phyloP scores from a whole-genome alignment of 1,140 invertebrate species.

The Uloborus diversus region DNA sequence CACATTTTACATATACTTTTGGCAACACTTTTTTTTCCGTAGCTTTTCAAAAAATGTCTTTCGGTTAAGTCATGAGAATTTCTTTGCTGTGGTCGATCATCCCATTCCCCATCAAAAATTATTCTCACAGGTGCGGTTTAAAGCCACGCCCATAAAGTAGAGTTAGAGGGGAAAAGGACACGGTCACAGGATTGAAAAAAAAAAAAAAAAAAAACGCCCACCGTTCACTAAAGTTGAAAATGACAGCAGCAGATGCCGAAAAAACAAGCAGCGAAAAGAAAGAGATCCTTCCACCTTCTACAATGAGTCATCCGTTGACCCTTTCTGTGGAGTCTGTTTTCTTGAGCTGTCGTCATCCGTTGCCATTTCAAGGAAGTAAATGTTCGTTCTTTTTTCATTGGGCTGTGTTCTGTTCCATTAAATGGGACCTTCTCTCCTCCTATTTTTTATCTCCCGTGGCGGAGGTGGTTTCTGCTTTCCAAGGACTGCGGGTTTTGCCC shows the following conservation, averaged over 20 bases:
- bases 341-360: slow-evolving; percentile 38
- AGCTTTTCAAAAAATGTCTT: no score
- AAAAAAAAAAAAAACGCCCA: no score
- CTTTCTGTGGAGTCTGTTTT: slow-evolving; percentile 26
- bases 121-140: no score
- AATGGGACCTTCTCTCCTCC: not conserved
- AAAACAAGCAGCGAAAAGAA: slow-evolving; percentile 28
- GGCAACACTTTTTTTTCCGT: no score
- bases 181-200: no score
- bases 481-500: not conserved
- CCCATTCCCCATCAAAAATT: no score
- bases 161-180: no score
- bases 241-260: slow-evolving; percentile 40
- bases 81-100: no score
- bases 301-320: slow-evolving; percentile 42
- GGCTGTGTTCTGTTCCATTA: not conserved
- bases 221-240: no score
- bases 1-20: no score
- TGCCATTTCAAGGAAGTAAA: slow-evolving; percentile 27
- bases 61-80: no score
- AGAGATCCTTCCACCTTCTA: slow-evolving; percentile 32
- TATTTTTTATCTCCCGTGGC: not conserved
- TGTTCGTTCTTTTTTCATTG: not conserved
- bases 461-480: slow-evolving; percentile 1
- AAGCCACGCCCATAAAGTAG: no score